Conservation (phyloP, 53 echinoderm and acorn worm species). For the Echinarachnius parma region DNA sequence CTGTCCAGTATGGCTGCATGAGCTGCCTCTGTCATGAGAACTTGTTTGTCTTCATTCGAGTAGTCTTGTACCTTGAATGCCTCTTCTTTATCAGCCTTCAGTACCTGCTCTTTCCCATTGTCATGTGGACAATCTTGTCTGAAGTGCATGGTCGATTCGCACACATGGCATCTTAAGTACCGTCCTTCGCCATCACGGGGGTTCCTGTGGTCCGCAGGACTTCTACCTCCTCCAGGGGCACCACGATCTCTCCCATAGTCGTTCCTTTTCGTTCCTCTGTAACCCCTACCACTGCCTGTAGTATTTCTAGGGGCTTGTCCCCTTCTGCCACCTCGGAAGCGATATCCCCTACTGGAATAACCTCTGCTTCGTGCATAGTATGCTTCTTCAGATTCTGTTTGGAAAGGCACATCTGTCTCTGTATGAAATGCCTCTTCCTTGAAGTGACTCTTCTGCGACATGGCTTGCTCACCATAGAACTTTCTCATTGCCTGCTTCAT, state of each 20-base stretch:
- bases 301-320: not conserved
- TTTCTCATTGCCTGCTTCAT: slow-evolving; percentile 40
- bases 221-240: not conserved
- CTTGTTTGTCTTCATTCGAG: slow-evolving; percentile 43
- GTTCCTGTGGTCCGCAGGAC: not conserved
- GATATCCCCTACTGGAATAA: not conserved
- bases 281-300: too few species aligned
- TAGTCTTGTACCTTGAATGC: slow-evolving; percentile 52
- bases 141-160: slow-evolving; percentile 46
- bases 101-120: not conserved
- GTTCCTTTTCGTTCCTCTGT: too few species aligned
- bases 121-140: slow-evolving; percentile 40
- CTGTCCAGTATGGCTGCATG: slow-evolving; percentile 43
- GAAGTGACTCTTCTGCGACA: not conserved
- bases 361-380: slow-evolving; percentile 15
- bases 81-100: not conserved
- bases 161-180: slow-evolving; percentile 32
- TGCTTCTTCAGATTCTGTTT: slow-evolving; percentile 15
- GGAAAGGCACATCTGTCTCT: not conserved
- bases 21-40: slow-evolving; percentile 42
- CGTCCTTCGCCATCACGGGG: slow-evolving; percentile 36
- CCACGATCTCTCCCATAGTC: not conserved
- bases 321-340: slow-evolving; percentile 1
- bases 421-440: slow-evolving; percentile 27
- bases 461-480: slow-evolving; percentile 48